A percentile compares a stretch with the other conserved stretches of the same genome.
These are phyloP conservation scores for Tachuris rubrigastra DNA, from an alignment of 2,113 vertebrate genomes.

Conservation along the genomic window DNA sequence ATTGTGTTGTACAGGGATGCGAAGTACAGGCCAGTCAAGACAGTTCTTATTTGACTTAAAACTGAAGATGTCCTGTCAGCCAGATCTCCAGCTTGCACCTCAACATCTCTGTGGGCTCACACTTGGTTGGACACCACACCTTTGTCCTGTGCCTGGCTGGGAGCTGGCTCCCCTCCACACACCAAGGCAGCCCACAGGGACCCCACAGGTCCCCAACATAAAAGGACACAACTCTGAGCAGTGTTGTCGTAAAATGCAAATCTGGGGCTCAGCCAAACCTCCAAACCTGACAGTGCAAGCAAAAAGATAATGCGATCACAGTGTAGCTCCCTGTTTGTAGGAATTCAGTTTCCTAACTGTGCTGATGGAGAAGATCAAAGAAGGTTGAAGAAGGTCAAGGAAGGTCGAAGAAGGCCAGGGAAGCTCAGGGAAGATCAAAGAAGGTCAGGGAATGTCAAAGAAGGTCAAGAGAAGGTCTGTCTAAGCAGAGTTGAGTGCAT, in stretches of 20 bases:
- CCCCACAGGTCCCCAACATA: accelerated
- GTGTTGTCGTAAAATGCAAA: neutral
- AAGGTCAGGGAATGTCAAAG: neutral
- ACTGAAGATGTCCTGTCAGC: neutral
- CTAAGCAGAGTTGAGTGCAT: accelerated
- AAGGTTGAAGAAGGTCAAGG: neutral
- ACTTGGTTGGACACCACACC: neutral
- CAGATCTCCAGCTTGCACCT: neutral
- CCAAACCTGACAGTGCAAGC: neutral
- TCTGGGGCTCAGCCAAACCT: neutral
- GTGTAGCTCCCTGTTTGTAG: accelerated
- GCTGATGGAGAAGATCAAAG: neutral
- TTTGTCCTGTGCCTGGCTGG: neutral
- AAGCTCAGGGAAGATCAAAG: neutral
- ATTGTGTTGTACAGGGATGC: neutral
- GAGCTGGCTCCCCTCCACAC: neutral
- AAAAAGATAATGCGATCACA: accelerated
- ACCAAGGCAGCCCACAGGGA: neutral
- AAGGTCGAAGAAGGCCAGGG: neutral
- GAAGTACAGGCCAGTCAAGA: neutral
- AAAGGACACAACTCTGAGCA: neutral
- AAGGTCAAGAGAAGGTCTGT: neutral
- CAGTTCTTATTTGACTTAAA: neutral
- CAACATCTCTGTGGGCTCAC: accelerated
- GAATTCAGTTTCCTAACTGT: neutral